Base-by-base conservation (phyloP, 2,113 vertebrate genomes). In the Ailuropoda melanoleuca region DNA sequence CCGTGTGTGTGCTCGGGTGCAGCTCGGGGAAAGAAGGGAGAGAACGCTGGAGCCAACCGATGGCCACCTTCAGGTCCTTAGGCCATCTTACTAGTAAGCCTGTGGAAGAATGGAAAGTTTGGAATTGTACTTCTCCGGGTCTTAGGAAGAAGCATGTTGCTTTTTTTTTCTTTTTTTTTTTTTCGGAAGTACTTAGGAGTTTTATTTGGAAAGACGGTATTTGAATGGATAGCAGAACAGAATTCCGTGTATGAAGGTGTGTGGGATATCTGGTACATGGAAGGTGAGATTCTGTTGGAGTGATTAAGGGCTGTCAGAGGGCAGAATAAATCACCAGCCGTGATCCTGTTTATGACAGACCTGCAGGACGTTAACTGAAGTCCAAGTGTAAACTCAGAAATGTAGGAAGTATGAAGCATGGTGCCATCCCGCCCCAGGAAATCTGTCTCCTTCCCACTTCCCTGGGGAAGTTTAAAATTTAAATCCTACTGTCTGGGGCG, bases 191-290 rank as follows among this genome's bases (percentile, higher is more conserved):
- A 34, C 8, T 88, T 87, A 62, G 46, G 55, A 53, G 43, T 90
- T 90, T 88, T 11, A 58, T 86, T 50, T 95, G 53, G 56, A 72
- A 60, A 88, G 55, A 72, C 24, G 9, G 1, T 34, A 37, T 86
- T n/a, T 94, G 53, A 96, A 77, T 70, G 66, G 58, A 46, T 82
- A 91, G 78, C 43, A 82, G 82, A 23, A 72, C 15, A 66, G 23
- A 93, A 55, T 58, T 74, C 46, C 64, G 39, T 93, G 15, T 82
- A 6, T 70, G 77, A 75, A 77, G 53, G 37, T 39, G 6, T 37
- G 1, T 80, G 48, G 26, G 83, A 24, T 68, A 18, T 29, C 56
- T 55, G 15, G 26, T 46, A 15, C 50, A 14, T 23, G 10, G 39
- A 81, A 75, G 62, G 24, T 50, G 8, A 29, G n/a, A 29, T 34